A percentile compares a stretch with the other conserved stretches of the same genome.
phyloP scores from a whole-genome alignment of 1,140 invertebrate species.

The Drosophila sturtevanti region DNA sequence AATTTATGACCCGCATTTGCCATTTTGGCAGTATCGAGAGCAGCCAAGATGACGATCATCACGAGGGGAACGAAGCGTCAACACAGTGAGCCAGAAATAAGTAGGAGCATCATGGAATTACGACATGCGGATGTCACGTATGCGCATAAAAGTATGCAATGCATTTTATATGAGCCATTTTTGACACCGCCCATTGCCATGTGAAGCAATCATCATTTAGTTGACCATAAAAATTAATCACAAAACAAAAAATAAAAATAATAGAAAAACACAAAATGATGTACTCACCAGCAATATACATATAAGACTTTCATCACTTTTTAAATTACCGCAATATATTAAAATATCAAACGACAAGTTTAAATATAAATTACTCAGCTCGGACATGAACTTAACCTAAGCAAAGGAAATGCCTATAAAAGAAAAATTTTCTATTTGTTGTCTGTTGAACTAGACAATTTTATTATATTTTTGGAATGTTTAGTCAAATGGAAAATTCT shows the following conservation, averaged over 20 bases:
- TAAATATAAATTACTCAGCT: no score
- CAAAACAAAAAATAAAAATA: no score
- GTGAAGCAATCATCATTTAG: neutral
- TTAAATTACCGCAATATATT: no score
- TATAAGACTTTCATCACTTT: no score
- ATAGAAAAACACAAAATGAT: no score
- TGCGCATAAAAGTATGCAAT: conserved; percentile 59
- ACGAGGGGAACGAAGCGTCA: neutral
- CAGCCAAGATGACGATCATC: conserved; percentile 18
- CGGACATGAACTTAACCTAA: no score
- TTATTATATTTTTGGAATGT: no score
- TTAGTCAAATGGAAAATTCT: no score
- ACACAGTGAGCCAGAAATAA: conserved; percentile 6
- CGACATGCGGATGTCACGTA: conserved; percentile 15
- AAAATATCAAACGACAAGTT: no score
- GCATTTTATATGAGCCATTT: neutral
- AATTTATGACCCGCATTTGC: conserved; percentile 71
- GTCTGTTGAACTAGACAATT: no score
- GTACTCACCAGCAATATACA: neutral
- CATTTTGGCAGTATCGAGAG: conserved; percentile 52
- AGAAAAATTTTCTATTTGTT: no score
- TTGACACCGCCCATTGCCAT: neutral
- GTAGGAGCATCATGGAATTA: conserved; percentile 30
- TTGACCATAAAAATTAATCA: neutral
- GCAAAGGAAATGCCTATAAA: no score